Conservation (phyloP, 2,888 invertebrate species). For the Rambutsinella grinnellia region DNA sequence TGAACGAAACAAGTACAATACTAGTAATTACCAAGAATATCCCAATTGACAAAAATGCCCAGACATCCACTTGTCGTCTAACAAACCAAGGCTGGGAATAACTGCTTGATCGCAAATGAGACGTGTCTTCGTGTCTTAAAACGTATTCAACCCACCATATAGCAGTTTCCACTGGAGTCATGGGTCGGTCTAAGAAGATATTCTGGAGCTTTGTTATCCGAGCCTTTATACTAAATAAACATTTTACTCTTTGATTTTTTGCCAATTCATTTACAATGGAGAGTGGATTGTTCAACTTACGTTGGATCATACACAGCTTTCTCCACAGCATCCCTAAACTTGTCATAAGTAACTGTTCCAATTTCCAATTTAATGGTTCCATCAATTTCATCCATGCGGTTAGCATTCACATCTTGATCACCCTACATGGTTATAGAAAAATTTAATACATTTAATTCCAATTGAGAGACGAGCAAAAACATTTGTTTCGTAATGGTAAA, state of each 20-base stretch:
- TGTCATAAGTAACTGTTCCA: conserved; percentile 7
- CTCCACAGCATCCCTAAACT: conserved; percentile 27
- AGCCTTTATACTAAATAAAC: conserved; percentile 8
- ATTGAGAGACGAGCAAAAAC: background rate
- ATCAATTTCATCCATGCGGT: conserved; percentile 32
- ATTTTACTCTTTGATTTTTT: background rate
- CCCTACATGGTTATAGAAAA: background rate
- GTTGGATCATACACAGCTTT: conserved; percentile 25
- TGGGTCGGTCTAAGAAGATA: conserved; percentile 24
- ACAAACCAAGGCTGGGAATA: conserved; percentile 44
- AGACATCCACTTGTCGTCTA: conserved; percentile 46
- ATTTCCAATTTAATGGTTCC: conserved; percentile 40
- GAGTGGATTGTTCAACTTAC: conserved; percentile 1
- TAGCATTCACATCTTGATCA: conserved; percentile 59
- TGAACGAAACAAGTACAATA: background rate
- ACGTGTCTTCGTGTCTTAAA: conserved; percentile 40
- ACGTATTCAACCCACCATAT: conserved; percentile 48
- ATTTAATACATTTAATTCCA: background rate
- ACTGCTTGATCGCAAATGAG: conserved; percentile 40
- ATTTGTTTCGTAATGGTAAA: background rate
- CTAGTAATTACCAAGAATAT: background rate
- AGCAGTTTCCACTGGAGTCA: conserved; percentile 24
- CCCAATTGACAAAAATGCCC: conserved; percentile 21
- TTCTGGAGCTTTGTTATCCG: background rate
- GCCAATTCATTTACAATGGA: background rate